Evolutionary conservation across 92 coral and sea anemone species (phyloP).

Genomic region (Palythoa grandis): DNA sequence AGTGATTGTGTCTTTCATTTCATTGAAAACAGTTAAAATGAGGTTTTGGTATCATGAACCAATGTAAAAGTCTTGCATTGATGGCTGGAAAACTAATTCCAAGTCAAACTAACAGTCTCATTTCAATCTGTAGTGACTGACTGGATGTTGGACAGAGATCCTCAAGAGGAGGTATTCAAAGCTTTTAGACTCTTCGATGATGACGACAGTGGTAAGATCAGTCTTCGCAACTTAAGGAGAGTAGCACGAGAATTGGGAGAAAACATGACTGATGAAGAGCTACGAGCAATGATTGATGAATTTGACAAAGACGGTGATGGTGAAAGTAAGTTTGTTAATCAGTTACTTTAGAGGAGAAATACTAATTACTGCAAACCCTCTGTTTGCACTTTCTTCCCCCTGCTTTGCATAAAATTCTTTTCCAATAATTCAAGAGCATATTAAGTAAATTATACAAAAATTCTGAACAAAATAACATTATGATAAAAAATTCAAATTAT

Average conservation of each 20-base stretch:
- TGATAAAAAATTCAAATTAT: too few relatives aligned
- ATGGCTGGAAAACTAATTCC: too few relatives aligned
- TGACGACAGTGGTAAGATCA: slow-evolving; percentile 99
- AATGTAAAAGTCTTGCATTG: too few relatives aligned
- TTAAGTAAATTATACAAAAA: too few relatives aligned
- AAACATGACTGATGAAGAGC: slow-evolving; percentile 99
- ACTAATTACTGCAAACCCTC: too few relatives aligned
- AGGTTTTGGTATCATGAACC: too few relatives aligned
- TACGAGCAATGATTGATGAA: slow-evolving; percentile 99
- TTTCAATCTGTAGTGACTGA: slow-evolving; percentile 82
- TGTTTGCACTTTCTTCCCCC: too few relatives aligned
- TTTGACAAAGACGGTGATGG: slow-evolving; percentile 99
- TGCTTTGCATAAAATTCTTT: too few relatives aligned
- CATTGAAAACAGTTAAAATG: too few relatives aligned
- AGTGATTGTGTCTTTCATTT: too few relatives aligned
- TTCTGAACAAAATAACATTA: too few relatives aligned
- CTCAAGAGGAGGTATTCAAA: slow-evolving; percentile 96
- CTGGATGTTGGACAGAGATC: slow-evolving; percentile 99
- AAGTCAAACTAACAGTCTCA: background rate
- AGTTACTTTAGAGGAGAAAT: background rate
- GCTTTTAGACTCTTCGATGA: slow-evolving; percentile 98
- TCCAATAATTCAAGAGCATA: too few relatives aligned
- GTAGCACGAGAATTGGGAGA: slow-evolving; percentile 98
- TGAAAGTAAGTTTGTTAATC: slow-evolving; percentile 77
- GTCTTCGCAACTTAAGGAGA: slow-evolving; percentile 94